Base-by-base conservation (phyloP, 2,113 vertebrate genomes). In the Perca schrenkii region DNA sequence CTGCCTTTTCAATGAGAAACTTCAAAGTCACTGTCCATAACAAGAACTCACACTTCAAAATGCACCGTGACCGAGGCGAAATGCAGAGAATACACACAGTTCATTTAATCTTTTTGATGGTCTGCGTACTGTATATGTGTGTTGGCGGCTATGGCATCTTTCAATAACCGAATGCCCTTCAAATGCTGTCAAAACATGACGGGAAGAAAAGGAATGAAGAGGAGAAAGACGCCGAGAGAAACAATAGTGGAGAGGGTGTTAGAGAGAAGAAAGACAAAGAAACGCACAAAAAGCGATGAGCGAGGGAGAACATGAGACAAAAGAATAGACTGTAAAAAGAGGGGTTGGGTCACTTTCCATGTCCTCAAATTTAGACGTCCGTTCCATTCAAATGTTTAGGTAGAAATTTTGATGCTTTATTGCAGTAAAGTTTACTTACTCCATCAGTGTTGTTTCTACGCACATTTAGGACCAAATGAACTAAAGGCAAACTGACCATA, bases 101-200 rank as follows among this genome's bases (percentile, higher is more conserved):
- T 86, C 74, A 82, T 78, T 76, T 84, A 88, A 91, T 92, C 80
- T 64, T 73, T 91, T 80, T 88, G 82, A 89, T 89, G 46, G 73
- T 76, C 54, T 70, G 70, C 34, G 34, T 31, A 40, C 40, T 40
- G 25, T 52, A 25, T 25, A 68, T 49, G 52, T 25, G 60, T 13
- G 79, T 34, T 60, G 78, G 79, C 19, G 54, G 69, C 25, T 8
- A 28, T 68, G 82, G 47, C 80, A 79, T 91, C 77, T 81, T 87
- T 83, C 83, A 88, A 83, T 83, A 72, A 79, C 47, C 3, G 14
- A 89, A 34, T 34, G 31, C 34, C 34, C 34, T 36, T 85, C 70
- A 74, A 65, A 64, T 40, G 77, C 87, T 89, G 87, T 92, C 91
- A 88, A 87, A 88, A 78, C 62, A 82, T 50, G 49, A 86, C 56